Evolutionary conservation across 2,113 vertebrate species (phyloP).

Genomic region (Istiophorus platypterus): DNA sequence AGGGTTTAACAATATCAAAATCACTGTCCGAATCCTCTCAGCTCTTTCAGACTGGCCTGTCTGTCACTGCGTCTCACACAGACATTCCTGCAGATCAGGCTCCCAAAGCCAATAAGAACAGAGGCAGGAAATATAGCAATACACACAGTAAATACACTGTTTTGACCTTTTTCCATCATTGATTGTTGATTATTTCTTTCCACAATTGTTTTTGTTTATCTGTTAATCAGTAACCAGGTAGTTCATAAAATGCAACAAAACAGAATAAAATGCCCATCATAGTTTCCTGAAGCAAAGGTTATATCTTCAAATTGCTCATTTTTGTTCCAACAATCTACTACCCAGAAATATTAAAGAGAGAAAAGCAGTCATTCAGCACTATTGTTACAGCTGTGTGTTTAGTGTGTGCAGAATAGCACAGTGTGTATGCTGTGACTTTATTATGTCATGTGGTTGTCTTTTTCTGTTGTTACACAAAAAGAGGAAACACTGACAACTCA

Average conservation of each 20-base stretch:
- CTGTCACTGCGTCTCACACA: conserved; percentile 44
- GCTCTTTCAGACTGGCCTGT: conserved; percentile 60
- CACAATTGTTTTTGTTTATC: not conserved
- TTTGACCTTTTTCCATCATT: not conserved
- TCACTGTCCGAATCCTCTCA: conserved; percentile 40
- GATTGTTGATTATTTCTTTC: not conserved
- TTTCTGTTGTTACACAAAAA: not conserved
- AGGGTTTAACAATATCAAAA: conserved; percentile 75
- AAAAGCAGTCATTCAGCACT: not conserved
- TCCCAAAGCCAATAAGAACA: conserved; percentile 29
- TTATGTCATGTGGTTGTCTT: conserved; percentile 14
- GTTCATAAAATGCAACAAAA: not conserved
- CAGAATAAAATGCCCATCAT: not conserved
- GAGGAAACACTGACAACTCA: not conserved
- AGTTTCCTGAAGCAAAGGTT: not conserved
- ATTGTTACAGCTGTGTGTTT: not conserved
- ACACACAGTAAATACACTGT: not conserved
- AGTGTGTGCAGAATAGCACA: not conserved
- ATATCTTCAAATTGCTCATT: not conserved
- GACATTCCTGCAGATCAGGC: conserved; percentile 27
- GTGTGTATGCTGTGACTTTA: not conserved
- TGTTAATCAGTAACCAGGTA: not conserved
- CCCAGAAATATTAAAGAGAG: not conserved
- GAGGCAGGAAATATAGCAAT: conserved; percentile 13
- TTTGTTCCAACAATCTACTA: not conserved